Percentiles rank a stretch among this genome's conserved stretches.
phyloP scores from a whole-genome alignment of 2,113 vertebrate species.

The Tiliqua scincoides region DNA sequence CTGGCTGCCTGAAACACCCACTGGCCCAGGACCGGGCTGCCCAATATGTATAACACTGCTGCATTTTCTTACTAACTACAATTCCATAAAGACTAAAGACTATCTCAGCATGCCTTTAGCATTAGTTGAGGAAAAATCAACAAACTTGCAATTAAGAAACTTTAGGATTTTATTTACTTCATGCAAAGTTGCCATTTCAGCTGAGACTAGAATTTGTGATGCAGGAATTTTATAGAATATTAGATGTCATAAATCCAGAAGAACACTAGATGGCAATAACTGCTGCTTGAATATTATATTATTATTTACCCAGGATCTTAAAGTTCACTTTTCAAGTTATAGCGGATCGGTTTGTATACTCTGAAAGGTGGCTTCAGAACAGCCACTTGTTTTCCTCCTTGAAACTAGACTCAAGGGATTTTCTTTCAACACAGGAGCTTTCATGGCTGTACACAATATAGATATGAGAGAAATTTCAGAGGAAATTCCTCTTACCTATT shows the following conservation, averaged over 20 bases:
- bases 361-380: background rate
- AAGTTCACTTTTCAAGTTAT: background rate
- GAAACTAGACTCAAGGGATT: background rate
- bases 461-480: background rate
- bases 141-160: background rate
- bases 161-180: background rate
- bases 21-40: too few species aligned
- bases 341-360: background rate
- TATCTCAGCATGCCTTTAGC: background rate
- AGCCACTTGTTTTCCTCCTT: background rate
- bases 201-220: background rate
- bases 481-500: too few species aligned
- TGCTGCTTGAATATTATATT: background rate
- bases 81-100: background rate
- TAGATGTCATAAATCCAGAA: constrained; percentile 43
- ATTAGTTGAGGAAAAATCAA: background rate
- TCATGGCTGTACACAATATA: background rate
- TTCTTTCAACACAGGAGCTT: background rate
- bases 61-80: background rate
- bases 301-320: background rate
- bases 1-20: too few species aligned
- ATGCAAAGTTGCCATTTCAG: background rate
- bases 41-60: too few species aligned
- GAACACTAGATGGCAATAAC: constrained; percentile 69
- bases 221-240: background rate